These are phyloP conservation scores for Peromyscus maniculatus DNA, from an alignment of 2,113 vertebrate species.

Conservation along the genomic window DNA sequence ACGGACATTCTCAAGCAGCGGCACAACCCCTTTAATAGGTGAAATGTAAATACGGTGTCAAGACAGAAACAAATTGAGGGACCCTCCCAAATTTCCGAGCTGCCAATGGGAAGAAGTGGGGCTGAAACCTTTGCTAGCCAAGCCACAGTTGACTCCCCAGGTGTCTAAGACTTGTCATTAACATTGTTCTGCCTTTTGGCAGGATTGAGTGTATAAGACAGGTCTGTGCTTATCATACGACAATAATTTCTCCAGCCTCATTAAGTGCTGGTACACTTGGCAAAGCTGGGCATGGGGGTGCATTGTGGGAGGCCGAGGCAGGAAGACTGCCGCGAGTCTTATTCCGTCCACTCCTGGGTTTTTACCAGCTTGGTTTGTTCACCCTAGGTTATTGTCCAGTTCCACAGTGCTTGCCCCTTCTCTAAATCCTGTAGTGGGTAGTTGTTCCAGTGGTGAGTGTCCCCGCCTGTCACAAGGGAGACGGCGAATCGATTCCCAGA, in stretches of 20 bases:
- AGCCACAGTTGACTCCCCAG: background rate
- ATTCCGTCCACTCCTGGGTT: background rate
- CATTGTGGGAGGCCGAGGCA: background rate
- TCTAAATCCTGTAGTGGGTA: background rate
- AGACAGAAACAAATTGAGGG: background rate
- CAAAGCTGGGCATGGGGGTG: background rate
- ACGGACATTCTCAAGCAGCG: background rate
- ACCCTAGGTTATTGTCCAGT: background rate
- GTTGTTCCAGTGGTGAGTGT: too few relatives aligned
- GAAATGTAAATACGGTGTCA: background rate
- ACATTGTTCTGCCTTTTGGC: background rate
- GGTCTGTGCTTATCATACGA: background rate
- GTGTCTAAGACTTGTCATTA: background rate
- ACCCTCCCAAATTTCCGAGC: background rate
- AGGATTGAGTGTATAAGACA: too few relatives aligned
- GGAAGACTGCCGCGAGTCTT: background rate
- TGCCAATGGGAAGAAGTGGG: background rate
- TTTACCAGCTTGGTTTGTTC: background rate
- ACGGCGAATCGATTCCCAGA: too few relatives aligned
- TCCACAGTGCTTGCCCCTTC: background rate
- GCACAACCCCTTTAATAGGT: background rate
- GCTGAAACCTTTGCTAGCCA: background rate
- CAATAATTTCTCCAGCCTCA: background rate
- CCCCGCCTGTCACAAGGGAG: too few relatives aligned
- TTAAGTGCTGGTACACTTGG: background rate